A percentile compares a stretch with the other conserved stretches of the same genome.
These are phyloP conservation scores for Lithophane socia DNA, from an alignment of 2,888 invertebrate genomes.

Conservation along the genomic window DNA sequence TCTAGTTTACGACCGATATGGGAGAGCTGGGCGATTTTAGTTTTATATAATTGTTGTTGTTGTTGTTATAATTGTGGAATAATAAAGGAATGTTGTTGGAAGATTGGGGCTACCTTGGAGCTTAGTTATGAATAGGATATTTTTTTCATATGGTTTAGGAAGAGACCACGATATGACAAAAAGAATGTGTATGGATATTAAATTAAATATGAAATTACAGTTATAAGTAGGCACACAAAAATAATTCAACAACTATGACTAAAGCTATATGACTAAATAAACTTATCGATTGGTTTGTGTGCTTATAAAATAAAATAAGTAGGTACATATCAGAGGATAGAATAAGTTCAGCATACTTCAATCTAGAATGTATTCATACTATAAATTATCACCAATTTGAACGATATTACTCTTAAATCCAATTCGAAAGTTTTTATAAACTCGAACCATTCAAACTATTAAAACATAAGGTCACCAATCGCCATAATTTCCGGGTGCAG, in stretches of 20 bases:
- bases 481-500: conserved; percentile 64
- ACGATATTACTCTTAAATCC: conserved; percentile 13
- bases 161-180: no score
- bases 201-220: background rate
- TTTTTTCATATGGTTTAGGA: background rate
- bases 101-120: background rate
- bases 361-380: background rate
- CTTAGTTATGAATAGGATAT: background rate
- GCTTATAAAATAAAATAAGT: background rate
- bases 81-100: background rate
- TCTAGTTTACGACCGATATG: conserved; percentile 61
- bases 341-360: conserved; percentile 9
- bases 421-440: conserved; percentile 30
- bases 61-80: conserved; percentile 15
- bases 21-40: conserved; percentile 55
- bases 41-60: conserved; percentile 5
- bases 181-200: background rate
- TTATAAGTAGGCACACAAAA: background rate
- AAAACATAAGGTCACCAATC: conserved; percentile 61
- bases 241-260: background rate
- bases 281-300: background rate
- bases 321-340: background rate
- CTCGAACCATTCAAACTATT: conserved; percentile 44
- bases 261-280: background rate
- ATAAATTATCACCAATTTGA: background rate